Conservation (phyloP, 1,140 invertebrate species). For the Drosophila bocqueti region DNA sequence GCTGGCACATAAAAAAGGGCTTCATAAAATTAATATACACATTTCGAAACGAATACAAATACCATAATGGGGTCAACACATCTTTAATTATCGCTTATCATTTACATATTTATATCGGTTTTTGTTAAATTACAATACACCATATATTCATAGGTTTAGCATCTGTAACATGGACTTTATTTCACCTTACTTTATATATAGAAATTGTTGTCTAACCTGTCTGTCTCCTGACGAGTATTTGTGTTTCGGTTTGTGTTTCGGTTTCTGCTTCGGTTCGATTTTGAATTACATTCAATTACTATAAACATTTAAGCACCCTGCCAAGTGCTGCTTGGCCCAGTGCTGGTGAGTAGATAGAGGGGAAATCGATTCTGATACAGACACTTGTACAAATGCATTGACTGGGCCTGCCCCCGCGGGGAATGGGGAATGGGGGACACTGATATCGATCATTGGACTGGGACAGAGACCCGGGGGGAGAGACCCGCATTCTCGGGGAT, state of each 20-base stretch:
- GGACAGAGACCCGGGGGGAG: neutral
- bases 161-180: constrained; percentile 68
- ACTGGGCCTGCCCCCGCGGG: neutral
- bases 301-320: constrained; percentile 49
- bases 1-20: constrained; percentile 1
- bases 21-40: constrained; percentile 36
- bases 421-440: no score
- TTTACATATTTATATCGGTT: constrained; percentile 57
- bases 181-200: constrained; percentile 65
- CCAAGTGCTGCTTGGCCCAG: constrained; percentile 32
- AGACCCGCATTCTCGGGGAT: neutral
- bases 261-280: constrained; percentile 25
- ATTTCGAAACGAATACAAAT: constrained; percentile 13
- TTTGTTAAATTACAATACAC: constrained; percentile 61
- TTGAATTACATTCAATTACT: constrained; percentile 67
- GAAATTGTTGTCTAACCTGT: constrained; percentile 37
- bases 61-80: constrained; percentile 54
- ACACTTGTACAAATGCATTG: constrained; percentile 30
- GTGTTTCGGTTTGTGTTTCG: neutral
- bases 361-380: constrained; percentile 20
- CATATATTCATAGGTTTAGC: constrained; percentile 63
- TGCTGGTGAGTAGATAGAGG: constrained; percentile 32
- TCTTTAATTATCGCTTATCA: constrained; percentile 66
- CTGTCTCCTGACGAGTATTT: neutral
- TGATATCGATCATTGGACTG: constrained; percentile 25